These are phyloP conservation scores for Megaustenia siamemsis DNA, from an alignment of 2,888 invertebrate genomes.

Conservation along the genomic window DNA sequence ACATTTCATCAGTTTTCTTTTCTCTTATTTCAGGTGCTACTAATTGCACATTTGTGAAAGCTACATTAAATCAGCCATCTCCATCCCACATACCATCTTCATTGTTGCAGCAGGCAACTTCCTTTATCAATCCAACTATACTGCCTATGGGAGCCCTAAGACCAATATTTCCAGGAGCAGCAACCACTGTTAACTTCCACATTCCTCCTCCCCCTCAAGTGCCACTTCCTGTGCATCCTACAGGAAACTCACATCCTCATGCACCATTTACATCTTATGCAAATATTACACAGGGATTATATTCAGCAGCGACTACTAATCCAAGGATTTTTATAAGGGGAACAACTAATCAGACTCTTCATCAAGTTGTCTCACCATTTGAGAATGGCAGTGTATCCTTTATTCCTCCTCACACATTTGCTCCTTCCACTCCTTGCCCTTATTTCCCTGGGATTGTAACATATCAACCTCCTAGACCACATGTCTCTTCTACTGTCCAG, in stretches of 20 bases:
- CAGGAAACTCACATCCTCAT: not conserved
- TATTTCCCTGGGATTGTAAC: not conserved
- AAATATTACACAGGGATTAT: constrained; percentile 23
- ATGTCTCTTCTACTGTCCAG: not conserved
- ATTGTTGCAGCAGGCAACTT: not conserved
- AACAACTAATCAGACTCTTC: constrained; percentile 7
- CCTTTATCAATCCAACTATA: not conserved
- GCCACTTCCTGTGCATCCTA: not conserved
- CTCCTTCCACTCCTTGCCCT: not conserved
- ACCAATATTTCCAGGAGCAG: not conserved
- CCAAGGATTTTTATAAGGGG: constrained; percentile 1
- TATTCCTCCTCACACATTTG: constrained; percentile 2
- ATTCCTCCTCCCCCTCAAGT: constrained; percentile 11
- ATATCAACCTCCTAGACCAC: not conserved
- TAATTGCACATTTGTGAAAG: not conserved
- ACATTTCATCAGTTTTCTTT: not conserved
- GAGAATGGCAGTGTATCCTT: constrained; percentile 5
- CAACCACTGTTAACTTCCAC: not conserved
- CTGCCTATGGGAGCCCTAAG: not conserved
- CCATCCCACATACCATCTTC: not conserved
- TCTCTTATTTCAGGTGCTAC: not conserved
- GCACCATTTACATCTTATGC: constrained; percentile 17
- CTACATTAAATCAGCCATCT: not conserved
- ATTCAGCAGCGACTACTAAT: not conserved
- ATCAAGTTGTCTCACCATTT: not conserved